Percentiles rank a stretch among this genome's conserved stretches.
Conservation (phyloP, 1,140 invertebrate species). For the Zaprionus inermis region DNA sequence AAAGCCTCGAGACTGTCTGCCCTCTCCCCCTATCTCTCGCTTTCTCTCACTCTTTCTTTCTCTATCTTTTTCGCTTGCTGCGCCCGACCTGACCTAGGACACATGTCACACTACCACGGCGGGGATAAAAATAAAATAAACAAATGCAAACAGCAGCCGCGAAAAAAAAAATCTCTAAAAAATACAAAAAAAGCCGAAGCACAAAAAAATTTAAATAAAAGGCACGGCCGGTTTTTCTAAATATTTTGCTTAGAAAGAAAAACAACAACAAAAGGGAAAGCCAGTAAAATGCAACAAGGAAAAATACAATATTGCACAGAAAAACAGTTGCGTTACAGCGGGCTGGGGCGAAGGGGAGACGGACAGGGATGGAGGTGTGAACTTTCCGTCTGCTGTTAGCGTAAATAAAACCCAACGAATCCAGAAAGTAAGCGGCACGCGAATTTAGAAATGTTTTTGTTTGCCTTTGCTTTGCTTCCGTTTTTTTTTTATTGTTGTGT, state of each 20-base stretch:
- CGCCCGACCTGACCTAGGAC: constrained; percentile 70
- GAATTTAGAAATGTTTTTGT: constrained; percentile 74
- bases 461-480: constrained; percentile 24
- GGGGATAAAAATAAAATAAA: constrained; percentile 33
- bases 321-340: constrained; percentile 20
- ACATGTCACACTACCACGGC: constrained; percentile 26
- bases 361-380: neutral
- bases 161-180: constrained; percentile 35
- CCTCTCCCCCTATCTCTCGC: too few relatives aligned
- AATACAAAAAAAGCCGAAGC: constrained; percentile 52
- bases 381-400: constrained; percentile 55
- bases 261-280: constrained; percentile 12
- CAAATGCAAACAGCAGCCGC: constrained; percentile 30
- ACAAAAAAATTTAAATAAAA: constrained; percentile 49
- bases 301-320: constrained; percentile 57
- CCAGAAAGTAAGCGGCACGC: constrained; percentile 58
- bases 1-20: constrained; percentile 45
- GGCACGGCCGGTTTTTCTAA: constrained; percentile 62
- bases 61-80: neutral
- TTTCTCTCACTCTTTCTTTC: too few relatives aligned
- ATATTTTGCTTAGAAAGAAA: constrained; percentile 64
- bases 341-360: constrained; percentile 13
- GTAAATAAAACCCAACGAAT: constrained; percentile 64
- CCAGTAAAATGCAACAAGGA: constrained; percentile 51
- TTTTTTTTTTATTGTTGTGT: constrained; percentile 47